Evolutionary conservation across 2,797 vertebrate species (phyloP), one percentile per base, ranked within the genome.

Genomic region (Coranthus polyacanthus): DNA sequence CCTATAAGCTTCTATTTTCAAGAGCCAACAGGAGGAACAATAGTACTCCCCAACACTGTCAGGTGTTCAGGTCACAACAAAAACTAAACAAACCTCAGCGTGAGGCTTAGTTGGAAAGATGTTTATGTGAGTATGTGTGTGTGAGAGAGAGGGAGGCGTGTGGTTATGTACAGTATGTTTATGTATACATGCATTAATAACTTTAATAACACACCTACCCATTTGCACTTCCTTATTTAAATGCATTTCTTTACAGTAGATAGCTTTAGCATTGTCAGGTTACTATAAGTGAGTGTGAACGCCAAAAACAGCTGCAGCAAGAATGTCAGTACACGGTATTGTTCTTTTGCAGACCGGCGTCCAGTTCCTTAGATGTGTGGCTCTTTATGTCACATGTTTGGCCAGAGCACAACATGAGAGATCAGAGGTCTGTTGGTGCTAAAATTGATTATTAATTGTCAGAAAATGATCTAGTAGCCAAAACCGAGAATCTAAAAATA

Each of bases 1-100:
- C 89, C 83, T 88, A 92, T 91, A 86, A 79, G 87, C 72, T 84
- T 85, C 87, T 93, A 86, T 92, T 92, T 94, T 88, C 85, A 88
- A 92, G 75, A 82, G 82, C 72, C 85, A 79, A 56, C 42, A 62
- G 53, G 64, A 84, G 75, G 45, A 93, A 93, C 92, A 92, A 91
- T 88, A 65, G 78, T 32, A 15, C 43, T 78, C 21, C 44, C 53
- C 50, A 39, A 72, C 62, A 67, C 68, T 59, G 78, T 90, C 86
- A 91, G 85, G 85, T 92, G 87, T 87, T 68, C 63, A 63, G 37
- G 58, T 54, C 20, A 10, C 29, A 65, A 56, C 12, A 18, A 21
- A 87, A 85, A 61, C 67, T 72, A 90, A 92, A 90, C 78, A 85
- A 86, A 86, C 37, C 62, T 21, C 3, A 53, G 56, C 36, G 44